Base-by-base conservation (phyloP, 2,888 invertebrate genomes). In the Hypsopygia costalis region DNA sequence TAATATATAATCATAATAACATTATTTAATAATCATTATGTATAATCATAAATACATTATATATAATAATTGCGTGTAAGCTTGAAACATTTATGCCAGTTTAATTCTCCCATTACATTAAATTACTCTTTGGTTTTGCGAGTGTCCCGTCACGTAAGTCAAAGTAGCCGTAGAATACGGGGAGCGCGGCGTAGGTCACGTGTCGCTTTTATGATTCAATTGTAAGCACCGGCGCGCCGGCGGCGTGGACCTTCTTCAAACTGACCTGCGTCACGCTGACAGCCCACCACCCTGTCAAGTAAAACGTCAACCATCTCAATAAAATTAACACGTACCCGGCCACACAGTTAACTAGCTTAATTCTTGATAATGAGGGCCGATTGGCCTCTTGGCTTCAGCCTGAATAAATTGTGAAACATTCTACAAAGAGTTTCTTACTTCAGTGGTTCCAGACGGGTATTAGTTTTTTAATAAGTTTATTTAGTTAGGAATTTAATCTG, bases 201-300 rank as follows among this genome's bases (percentile, higher is more conserved):
- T 60, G 69, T 66, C 62, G 62, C 69, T 72, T n/a, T 74, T 77
- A 71, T 81, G 82, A 82, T 83, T 85, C 81, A 83, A 85, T 85
- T 82, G 77, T 69, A 64, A 54, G 58, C 52, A 45, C 44, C 16
- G 48, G 47, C 50, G 49, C 16, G 47, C 40, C 49, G 46, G 46
- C 36, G 34, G 30, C 55, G 54, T 48, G 52, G 63, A 71, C 75
- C 74, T 67, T 67, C 70, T 67, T 73, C 73, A 72, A 69, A 57
- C 62, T 59, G 65, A 79, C 81, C 78, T 67, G 58, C 62, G 65
- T 80, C 76, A 77, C 46, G 57, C 56, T 62, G 62, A 57, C 64
- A 54, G 57, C 49, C 50, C 43, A 41, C 47, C 45, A 44, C 49
- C 52, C 39, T 36, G 30, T 28, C 47, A 43, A 44, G 52, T 16